Evolutionary conservation across 1,140 invertebrate species (phyloP), one percentile per base, ranked within the genome.

Genomic region (Drosophila dunni): DNA sequence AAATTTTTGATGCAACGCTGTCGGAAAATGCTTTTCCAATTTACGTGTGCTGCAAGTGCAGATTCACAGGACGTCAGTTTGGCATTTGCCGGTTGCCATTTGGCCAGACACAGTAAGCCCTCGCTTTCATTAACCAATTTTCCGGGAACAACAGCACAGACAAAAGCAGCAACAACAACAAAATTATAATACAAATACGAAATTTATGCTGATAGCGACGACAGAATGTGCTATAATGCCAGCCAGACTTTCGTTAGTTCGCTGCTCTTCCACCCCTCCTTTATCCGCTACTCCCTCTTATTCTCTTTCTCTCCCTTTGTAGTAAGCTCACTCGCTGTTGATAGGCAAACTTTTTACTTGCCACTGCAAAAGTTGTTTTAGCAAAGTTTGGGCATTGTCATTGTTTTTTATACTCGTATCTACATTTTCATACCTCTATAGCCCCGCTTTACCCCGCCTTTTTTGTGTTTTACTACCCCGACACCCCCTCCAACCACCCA

Each of bases 141-240:
- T 57, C 45, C 46, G 66, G 45, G 44, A 70, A 57, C 45, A 42
- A 45, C 7, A 67, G 36, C 45, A 68, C 4, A 5, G 24, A 38
- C 29, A 20, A 24, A 9, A 64, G 44, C 46, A 56, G 29, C 50
- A 34, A 53, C 53, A 70, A 64, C 53, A 33, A 60, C 53, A 64
- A 79, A 84, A 89, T 89, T 89, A 89, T 81, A 89, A 89, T 89
- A 89, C 78, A 89, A 89, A 89, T 89, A 89, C 79, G 84, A 84
- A 65, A 78, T 89, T 89, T 89, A 89, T 89, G 84, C 80, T 61
- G 71, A 79, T 84, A 76, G 72, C 78, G 76, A 71, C 68, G 62
- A 65, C 73, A 77, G 66, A 80, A 79, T 73, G 53, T 61, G 57
- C 64, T 54, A 74, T 82, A 77, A 85, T 88, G 67, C 54, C 56